Base-by-base conservation (phyloP, 2,113 vertebrate genomes). In the Hymenochirus boettgeri region DNA sequence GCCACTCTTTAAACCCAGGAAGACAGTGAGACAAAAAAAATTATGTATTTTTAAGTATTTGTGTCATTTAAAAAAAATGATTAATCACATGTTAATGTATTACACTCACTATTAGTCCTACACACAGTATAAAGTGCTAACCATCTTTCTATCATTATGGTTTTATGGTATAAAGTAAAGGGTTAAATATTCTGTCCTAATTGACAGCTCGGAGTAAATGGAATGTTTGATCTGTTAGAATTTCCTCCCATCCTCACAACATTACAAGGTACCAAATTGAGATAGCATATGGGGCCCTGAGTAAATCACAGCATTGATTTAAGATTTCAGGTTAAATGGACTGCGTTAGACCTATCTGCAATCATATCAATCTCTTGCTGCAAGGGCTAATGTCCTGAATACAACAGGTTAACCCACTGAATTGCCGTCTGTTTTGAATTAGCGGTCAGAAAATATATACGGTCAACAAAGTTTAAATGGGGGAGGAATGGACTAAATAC, bases 401-500 rank as follows among this genome's bases (percentile, higher is more conserved):
- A 25, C 47, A 54, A 54, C 58, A 70, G 66, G 66, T 57, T 62
- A 62, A 55, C 58, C 42, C 66, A 61, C 50, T 62, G 47, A 35
- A 70, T 62, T 47, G 48, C 54, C 37, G 15, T 27, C 13, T 25
- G 25, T 45, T 70, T 46, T 29, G 51, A 56, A 59, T 70, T 62
- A 70, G 51, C 46, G 25, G 52, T 70, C 17, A 37, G 6, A 39
- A 46, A 42, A 55, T 47, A 45, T 2, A 33, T 37, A 35, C 35
- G 21, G n/a, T 24, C 24, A 4, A 7, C 17, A 25, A 9, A 45
- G 33, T 29, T 21, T 26, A 22, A 62, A 19, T 22, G 35, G 19
- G 24, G 15, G 15, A 21, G 18, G 23, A 18, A 21, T 8, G 53
- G 19, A 21, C 35, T 25, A 29, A 25, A 57, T 63, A 29, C 67